These are phyloP conservation scores for Heliconius sara DNA, from an alignment of 2,888 invertebrate genomes.

Conservation along the genomic window DNA sequence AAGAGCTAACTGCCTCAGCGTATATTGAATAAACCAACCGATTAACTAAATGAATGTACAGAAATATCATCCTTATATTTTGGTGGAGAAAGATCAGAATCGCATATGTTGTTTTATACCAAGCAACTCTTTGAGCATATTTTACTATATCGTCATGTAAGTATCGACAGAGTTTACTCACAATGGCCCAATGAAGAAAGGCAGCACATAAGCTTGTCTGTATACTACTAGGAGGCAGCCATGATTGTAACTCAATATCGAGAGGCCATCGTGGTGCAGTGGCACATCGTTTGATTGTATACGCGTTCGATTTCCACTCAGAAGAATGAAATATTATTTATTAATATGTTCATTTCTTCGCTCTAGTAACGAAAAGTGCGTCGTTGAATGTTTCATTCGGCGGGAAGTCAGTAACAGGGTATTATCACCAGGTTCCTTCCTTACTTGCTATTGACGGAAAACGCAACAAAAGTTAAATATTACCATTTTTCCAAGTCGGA, in stretches of 20 bases:
- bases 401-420: too few species aligned
- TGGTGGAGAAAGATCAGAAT: constrained; percentile 16
- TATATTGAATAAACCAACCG: constrained; percentile 37
- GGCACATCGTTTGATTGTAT: not conserved
- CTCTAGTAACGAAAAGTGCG: too few species aligned
- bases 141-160: constrained; percentile 33
- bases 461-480: too few species aligned
- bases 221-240: not conserved
- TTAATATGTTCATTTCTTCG: too few species aligned
- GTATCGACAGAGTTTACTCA: constrained; percentile 19
- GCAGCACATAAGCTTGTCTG: not conserved
- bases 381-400: too few species aligned
- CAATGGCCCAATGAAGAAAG: not conserved
- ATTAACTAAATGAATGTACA: constrained; percentile 29
- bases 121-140: constrained; percentile 25
- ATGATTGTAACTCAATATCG: not conserved
- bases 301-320: too few species aligned
- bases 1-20: constrained; percentile 43
- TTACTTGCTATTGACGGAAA: too few species aligned
- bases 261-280: too few species aligned
- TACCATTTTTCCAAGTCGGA: not conserved
- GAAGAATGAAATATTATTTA: not conserved
- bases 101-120: not conserved
- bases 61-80: constrained; percentile 16
- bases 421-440: too few species aligned